Percentiles rank a stretch among this genome's conserved stretches.
Evolutionary conservation across 2,113 vertebrate genomes (phyloP).

Genomic region (Muntiacus reevesi): DNA sequence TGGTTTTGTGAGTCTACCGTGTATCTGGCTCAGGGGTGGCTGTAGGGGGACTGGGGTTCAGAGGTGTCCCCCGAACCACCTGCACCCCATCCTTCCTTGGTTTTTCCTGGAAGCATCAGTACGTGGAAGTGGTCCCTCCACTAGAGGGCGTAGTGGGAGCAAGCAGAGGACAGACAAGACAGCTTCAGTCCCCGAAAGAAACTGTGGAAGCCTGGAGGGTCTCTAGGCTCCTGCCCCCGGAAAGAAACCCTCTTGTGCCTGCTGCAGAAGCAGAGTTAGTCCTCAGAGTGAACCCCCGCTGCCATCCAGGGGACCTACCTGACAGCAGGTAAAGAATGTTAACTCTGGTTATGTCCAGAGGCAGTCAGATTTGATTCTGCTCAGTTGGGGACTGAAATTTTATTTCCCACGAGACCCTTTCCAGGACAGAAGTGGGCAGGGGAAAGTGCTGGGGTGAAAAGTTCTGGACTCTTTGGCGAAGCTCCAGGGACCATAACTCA

Average conservation of each 20-base stretch:
- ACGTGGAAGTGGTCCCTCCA: neutral
- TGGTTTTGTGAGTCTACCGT: neutral
- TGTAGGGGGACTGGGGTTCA: neutral
- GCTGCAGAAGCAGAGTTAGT: neutral
- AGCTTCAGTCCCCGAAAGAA: neutral
- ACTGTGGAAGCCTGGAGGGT: neutral
- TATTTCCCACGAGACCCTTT: neutral
- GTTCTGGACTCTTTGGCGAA: neutral
- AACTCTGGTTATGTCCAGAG: neutral
- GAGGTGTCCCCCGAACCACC: no score
- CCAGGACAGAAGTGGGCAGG: neutral
- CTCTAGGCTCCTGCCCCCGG: neutral
- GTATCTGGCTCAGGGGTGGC: no score
- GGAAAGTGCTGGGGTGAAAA: neutral
- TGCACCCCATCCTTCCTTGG: neutral
- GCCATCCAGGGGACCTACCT: neutral
- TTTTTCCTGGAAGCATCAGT: neutral
- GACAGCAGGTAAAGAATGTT: neutral
- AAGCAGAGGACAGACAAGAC: neutral
- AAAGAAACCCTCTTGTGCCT: neutral
- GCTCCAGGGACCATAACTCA: neutral
- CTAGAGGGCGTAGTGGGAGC: slow-evolving; percentile 63
- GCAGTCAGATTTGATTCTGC: neutral
- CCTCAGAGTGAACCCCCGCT: neutral
- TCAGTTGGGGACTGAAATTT: neutral